Percentiles rank a stretch among this genome's conserved stretches.
phyloP scores from a whole-genome alignment of 2,113 vertebrate genomes.

The Excalfactoria chinensis region DNA sequence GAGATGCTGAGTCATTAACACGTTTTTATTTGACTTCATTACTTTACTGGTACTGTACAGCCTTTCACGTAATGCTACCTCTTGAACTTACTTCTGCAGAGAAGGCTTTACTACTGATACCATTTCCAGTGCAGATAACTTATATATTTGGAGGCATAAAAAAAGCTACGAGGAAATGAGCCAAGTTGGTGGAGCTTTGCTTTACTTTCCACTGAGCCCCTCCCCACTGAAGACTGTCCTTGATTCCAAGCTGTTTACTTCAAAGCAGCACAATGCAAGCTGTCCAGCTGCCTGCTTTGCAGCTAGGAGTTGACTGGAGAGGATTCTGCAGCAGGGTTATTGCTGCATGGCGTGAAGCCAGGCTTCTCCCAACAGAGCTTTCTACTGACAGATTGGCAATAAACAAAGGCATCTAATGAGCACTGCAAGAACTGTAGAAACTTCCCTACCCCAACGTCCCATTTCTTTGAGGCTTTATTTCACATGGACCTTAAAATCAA shows the following conservation, averaged over 20 bases:
- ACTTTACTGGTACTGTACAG: neutral
- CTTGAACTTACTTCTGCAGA: neutral
- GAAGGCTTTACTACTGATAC: neutral
- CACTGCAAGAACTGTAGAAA: neutral
- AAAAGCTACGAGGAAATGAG: neutral
- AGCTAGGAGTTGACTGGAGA: neutral
- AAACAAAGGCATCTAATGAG: slow-evolving; percentile 26
- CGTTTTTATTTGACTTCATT: neutral
- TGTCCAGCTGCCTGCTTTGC: neutral
- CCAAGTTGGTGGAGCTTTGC: neutral
- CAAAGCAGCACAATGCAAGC: neutral
- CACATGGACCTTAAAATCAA: neutral
- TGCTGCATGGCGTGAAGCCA: slow-evolving; percentile 17
- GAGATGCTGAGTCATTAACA: neutral
- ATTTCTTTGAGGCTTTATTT: slow-evolving; percentile 14
- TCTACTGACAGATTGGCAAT: neutral
- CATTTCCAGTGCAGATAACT: neutral
- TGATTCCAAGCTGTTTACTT: neutral
- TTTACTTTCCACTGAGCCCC: neutral
- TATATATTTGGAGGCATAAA: neutral
- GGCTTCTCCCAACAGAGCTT: slow-evolving; percentile 13
- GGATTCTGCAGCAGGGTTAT: neutral
- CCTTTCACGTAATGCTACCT: neutral
- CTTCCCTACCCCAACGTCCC: neutral
- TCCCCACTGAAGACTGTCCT: neutral